Conservation (phyloP, 2,888 invertebrate genomes). For the Papilio protenor region DNA sequence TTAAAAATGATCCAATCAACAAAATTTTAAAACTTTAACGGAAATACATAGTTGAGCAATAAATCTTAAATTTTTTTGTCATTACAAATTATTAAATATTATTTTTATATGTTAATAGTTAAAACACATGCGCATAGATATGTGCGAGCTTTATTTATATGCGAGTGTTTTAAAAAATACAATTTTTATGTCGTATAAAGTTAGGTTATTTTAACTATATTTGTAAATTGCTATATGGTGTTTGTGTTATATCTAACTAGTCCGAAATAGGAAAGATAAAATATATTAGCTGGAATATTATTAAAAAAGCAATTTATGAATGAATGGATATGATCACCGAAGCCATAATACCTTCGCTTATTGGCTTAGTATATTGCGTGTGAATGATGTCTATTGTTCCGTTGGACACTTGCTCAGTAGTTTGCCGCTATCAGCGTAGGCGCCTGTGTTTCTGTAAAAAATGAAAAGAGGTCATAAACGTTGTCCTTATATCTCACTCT, state of each 20-base stretch:
- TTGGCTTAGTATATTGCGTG: slow-evolving; percentile 66
- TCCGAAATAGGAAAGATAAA: no score
- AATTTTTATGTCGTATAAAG: no score
- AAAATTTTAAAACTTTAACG: not conserved
- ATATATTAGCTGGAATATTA: not conserved
- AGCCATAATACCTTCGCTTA: slow-evolving; percentile 60
- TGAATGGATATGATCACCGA: slow-evolving; percentile 29
- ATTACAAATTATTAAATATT: no score
- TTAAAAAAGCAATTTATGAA: slow-evolving; percentile 29
- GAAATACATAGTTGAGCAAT: no score
- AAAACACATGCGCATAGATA: no score
- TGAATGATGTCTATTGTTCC: slow-evolving; percentile 50
- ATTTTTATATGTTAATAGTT: no score
- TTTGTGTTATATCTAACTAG: no score
- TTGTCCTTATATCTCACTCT: slow-evolving; percentile 42
- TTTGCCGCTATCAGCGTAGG: slow-evolving; percentile 56
- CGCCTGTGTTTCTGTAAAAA: slow-evolving; percentile 54
- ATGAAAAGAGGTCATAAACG: slow-evolving; percentile 47
- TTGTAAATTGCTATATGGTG: no score
- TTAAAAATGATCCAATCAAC: not conserved
- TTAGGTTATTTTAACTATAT: no score
- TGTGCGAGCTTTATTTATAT: no score
- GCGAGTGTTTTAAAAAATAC: no score
- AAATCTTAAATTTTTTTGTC: no score
- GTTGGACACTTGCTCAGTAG: slow-evolving; percentile 51